phyloP scores from a whole-genome alignment of 2,888 invertebrate genomes.

The Aquatica leii region DNA sequence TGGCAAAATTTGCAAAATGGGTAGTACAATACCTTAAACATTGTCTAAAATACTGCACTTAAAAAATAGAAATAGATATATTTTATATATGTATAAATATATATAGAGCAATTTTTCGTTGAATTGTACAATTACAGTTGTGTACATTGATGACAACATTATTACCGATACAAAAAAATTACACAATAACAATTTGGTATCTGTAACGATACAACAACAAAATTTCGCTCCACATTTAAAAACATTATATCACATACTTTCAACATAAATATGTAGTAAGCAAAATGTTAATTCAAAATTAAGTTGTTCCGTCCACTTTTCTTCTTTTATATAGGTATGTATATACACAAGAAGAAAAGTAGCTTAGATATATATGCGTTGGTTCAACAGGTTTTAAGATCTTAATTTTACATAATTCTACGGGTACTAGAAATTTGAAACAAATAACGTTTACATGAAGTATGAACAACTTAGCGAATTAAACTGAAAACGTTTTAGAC shows the following conservation, averaged over 20 bases:
- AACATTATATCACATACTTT: conserved; percentile 21
- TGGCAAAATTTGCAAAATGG: conserved; percentile 24
- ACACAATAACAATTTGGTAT: not conserved
- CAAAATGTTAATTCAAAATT: conserved; percentile 5
- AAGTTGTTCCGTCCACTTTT: conserved; percentile 5
- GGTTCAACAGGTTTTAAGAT: no score
- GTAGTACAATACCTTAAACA: conserved; percentile 17
- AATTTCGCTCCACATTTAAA: conserved; percentile 12
- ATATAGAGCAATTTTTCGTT: conserved; percentile 4
- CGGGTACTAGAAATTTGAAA: conserved; percentile 3
- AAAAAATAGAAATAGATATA: conserved; percentile 13
- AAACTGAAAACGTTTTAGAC: not conserved
- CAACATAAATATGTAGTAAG: conserved; percentile 20
- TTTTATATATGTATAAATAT: conserved; percentile 6
- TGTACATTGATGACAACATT: no score
- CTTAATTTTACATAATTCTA: not conserved
- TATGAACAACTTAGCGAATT: conserved; percentile 7
- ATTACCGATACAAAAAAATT: no score
- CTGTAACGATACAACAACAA: not conserved
- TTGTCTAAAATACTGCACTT: conserved; percentile 17
- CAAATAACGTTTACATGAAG: not conserved
- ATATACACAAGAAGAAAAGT: no score
- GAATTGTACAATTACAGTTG: not conserved
- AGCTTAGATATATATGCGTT: no score
- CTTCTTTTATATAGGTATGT: not conserved